These are phyloP conservation scores for Orthosia gothica DNA, from an alignment of 2,888 invertebrate genomes.

Conservation along the genomic window DNA sequence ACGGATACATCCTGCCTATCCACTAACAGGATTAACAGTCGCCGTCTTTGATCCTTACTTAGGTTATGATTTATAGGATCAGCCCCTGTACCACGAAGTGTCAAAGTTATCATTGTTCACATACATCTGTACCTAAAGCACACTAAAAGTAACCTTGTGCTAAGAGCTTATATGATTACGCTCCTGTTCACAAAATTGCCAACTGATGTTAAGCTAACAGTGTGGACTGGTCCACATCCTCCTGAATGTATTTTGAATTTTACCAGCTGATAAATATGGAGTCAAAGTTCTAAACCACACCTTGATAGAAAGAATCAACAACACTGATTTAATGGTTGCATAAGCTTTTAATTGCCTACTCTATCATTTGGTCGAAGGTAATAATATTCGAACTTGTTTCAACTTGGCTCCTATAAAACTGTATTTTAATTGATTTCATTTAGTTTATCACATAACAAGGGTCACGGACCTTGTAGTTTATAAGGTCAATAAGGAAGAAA, in stretches of 20 bases:
- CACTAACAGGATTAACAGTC: background rate
- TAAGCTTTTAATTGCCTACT: slow-evolving; percentile 25
- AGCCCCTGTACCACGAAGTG: too few relatives aligned
- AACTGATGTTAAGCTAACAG: too few relatives aligned
- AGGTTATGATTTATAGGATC: too few relatives aligned
- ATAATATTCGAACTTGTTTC: slow-evolving; percentile 26
- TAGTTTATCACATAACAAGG: slow-evolving; percentile 20
- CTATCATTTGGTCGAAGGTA: slow-evolving; percentile 19
- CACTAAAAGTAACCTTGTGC: too few relatives aligned
- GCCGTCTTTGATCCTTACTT: too few relatives aligned
- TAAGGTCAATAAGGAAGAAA: too few relatives aligned
- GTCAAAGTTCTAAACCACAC: slow-evolving; percentile 11
- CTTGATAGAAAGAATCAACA: slow-evolving; percentile 31
- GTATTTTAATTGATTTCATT: slow-evolving; percentile 30
- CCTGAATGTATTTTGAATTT: background rate
- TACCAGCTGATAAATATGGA: background rate
- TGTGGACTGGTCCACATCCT: background rate
- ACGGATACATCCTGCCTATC: background rate
- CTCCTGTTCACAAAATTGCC: too few relatives aligned
- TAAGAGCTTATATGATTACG: too few relatives aligned
- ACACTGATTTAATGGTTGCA: slow-evolving; percentile 23
- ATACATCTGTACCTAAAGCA: too few relatives aligned
- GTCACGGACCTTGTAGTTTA: too few relatives aligned
- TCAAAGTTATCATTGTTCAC: too few relatives aligned
- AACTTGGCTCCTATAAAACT: slow-evolving; percentile 17